A percentile compares a stretch with the other conserved stretches of the same genome.
phyloP scores from a whole-genome alignment of 2,888 invertebrate species.

The Pachydiplax longipennis region DNA sequence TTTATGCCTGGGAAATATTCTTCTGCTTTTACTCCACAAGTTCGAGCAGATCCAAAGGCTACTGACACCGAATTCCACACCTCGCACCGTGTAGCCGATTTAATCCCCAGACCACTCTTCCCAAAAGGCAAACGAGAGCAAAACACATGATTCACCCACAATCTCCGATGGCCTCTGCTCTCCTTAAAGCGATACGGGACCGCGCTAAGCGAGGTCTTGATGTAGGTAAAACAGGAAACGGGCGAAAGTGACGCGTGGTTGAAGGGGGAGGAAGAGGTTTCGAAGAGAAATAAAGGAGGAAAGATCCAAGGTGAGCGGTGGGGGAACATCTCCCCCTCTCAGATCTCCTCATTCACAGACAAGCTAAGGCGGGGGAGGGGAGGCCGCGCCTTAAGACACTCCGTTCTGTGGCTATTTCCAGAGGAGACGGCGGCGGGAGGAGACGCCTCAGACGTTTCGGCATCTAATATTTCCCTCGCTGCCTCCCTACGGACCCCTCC shows the following conservation, averaged over 20 bases:
- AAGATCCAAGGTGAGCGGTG: neutral
- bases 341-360: slow-evolving; percentile 25
- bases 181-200: neutral
- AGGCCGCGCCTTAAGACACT: neutral
- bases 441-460: slow-evolving; percentile 8
- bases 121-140: neutral
- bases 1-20: no score
- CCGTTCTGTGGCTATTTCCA: slow-evolving; percentile 29
- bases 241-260: neutral
- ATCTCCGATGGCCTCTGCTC: neutral
- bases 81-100: neutral
- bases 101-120: neutral
- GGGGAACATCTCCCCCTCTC: neutral
- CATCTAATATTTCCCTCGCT: neutral
- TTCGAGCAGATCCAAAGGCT: no score
- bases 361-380: neutral
- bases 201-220: neutral
- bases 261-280: neutral
- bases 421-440: slow-evolving; percentile 27
- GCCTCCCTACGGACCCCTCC: neutral
- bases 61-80: neutral
- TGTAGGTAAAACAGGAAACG: neutral
- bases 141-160: neutral
- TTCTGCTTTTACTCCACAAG: no score
- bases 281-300: neutral